Evolutionary conservation across 2,113 vertebrate species (phyloP), one percentile per base, ranked within the genome.

Genomic region (Boleophthalmus pectinirostris): DNA sequence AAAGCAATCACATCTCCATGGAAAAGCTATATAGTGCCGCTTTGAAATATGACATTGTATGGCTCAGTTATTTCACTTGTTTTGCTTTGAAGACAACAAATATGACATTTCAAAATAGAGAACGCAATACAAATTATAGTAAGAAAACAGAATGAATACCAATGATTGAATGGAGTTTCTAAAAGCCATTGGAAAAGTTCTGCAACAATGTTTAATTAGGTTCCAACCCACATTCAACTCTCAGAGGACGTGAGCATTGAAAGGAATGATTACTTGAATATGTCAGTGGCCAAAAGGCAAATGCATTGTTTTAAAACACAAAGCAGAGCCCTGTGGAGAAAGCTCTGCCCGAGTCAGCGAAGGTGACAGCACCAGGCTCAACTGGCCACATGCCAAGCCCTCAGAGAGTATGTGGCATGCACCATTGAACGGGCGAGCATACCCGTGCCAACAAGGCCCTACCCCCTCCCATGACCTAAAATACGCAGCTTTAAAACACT

Each of bases 301-400:
- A 81, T 51, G 76, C 70, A 66, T 69, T 61, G 43, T 67, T 73
- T 72, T 53, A 68, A 74, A 82, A 78, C 54, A 72, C 67, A 24
- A 77, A 68, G 71, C 63, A 46, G 14, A 2, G 24, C 73, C 82
- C 68, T 21, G 53, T 74, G 51, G 79, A 73, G 77, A 69, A 81
- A 84, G 77, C 74, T 69, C 82, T 75, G 56, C 77, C 75, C 74
- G 69, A 79, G 79, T 88, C 81, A 84, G 71, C 78, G 82, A 85
- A 77, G 78, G 79, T 91, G 89, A 85, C 78, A 77, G 69, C 79
- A 83, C 75, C 85, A 91, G 81, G 80, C 82, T 90, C 74, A 53
- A 69, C 84, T 84, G 88, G 83, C 85, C 66, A 63, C 16, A 70
- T 66, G 74, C 84, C 81, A 75, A 57, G 68, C 57, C 57, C 73